phyloP scores from a whole-genome alignment of 2,888 invertebrate genomes.

The Campaea margaritaria region DNA sequence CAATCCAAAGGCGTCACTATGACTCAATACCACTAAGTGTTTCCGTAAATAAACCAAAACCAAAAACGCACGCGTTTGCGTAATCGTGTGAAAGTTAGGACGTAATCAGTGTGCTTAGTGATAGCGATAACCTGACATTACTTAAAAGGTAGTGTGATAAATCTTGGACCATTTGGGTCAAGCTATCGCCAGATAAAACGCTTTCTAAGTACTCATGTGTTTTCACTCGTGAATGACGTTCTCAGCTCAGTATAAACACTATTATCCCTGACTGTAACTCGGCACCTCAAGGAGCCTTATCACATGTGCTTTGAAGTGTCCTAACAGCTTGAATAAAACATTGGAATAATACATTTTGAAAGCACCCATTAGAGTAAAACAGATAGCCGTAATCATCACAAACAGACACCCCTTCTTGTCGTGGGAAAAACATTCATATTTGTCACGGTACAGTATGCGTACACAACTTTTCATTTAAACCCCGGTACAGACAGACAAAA shows the following conservation, averaged over 20 bases:
- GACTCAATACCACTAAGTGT: conserved; percentile 52
- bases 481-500: conserved; percentile 71
- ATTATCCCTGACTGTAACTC: conserved; percentile 1
- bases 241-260: conserved; percentile 6
- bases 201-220: conserved; percentile 25
- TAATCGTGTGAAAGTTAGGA: conserved; percentile 69
- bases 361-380: conserved; percentile 48
- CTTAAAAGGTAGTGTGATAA: conserved; percentile 67
- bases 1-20: conserved; percentile 31
- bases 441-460: conserved; percentile 61
- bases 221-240: conserved; percentile 25
- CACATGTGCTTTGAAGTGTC: conserved; percentile 6
- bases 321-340: conserved; percentile 14
- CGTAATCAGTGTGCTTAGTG: conserved; percentile 58
- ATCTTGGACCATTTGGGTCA: conserved; percentile 52
- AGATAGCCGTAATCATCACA: conserved; percentile 50
- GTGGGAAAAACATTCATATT: conserved; percentile 70
- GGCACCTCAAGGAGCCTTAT: conserved; percentile 4
- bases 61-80: conserved; percentile 62
- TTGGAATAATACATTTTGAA: conserved; percentile 31
- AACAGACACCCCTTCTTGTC: conserved; percentile 51
- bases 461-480: conserved; percentile 66
- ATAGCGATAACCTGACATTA: conserved; percentile 62
- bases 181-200: conserved; percentile 46
- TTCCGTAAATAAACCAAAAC: conserved; percentile 57